phyloP scores from a whole-genome alignment of 2,113 vertebrate species.

The Corvus hawaiiensis region DNA sequence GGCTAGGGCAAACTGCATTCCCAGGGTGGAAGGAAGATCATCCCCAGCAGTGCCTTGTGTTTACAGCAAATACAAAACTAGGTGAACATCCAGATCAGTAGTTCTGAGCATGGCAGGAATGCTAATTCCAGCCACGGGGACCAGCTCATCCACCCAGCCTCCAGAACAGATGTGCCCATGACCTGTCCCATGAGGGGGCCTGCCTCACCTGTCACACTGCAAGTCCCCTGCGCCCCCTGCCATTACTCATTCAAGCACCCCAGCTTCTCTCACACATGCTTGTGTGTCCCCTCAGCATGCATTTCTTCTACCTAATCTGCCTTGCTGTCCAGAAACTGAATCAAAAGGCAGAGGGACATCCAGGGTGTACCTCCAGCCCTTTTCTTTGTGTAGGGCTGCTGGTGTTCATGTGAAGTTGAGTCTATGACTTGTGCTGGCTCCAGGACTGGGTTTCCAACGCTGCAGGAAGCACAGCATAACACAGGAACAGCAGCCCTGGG shows the following conservation, averaged over 20 bases:
- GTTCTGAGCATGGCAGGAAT: not conserved
- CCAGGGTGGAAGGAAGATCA: not conserved
- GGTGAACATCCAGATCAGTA: not conserved
- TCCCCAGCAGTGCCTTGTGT: not conserved
- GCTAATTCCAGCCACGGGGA: not conserved
- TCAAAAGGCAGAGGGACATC: not conserved
- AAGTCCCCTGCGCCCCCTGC: accelerated
- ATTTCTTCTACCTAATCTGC: not conserved
- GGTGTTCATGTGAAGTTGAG: not conserved
- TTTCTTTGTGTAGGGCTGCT: not conserved
- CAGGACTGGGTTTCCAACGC: not conserved
- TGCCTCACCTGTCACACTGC: not conserved
- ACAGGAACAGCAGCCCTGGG: not conserved
- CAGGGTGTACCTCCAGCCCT: not conserved
- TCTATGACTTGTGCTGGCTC: not conserved
- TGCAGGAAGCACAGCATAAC: not conserved
- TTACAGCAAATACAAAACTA: not conserved
- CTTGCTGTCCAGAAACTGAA: not conserved
- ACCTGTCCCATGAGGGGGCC: not conserved
- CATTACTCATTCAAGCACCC: accelerated
- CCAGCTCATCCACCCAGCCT: not conserved
- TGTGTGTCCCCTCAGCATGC: not conserved
- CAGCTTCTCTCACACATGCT: not conserved
- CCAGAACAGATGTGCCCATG: not conserved
- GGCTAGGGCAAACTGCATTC: not conserved